phyloP scores from a whole-genome alignment of 2,113 vertebrate genomes.

The Ciconia stormi region DNA sequence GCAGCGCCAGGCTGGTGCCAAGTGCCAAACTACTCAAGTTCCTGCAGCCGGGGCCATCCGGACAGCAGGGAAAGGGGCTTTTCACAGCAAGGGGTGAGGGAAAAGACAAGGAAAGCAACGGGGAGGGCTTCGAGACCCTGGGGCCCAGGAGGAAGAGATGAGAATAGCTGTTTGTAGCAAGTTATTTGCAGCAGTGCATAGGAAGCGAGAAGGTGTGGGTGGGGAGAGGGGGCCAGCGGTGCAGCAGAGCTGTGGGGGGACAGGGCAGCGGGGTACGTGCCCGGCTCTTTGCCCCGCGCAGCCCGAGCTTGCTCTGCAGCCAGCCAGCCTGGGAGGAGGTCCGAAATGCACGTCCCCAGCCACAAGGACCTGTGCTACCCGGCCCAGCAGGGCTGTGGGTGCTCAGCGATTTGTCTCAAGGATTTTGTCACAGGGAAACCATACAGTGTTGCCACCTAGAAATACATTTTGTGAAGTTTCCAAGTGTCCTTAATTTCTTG shows the following conservation, averaged over 20 bases:
- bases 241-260: rapidly evolving
- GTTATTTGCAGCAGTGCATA: background rate
- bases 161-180: background rate
- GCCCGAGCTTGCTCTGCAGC: background rate
- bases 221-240: background rate
- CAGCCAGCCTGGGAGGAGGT: background rate
- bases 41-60: background rate
- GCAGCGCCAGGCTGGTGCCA: background rate
- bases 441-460: background rate
- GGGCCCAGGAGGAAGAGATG: background rate
- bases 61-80: background rate
- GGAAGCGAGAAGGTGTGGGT: background rate
- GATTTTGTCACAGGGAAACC: background rate
- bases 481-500: background rate
- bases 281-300: background rate
- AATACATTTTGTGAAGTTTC: background rate
- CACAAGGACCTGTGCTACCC: background rate
- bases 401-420: background rate
- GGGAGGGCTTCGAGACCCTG: background rate
- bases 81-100: background rate
- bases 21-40: constrained; percentile 33
- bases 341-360: background rate
- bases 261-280: background rate
- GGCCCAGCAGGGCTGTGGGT: background rate
- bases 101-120: background rate